A percentile compares a stretch with the other conserved stretches of the same genome.
Evolutionary conservation across 2,797 vertebrate species (phyloP).

Genomic region (Mastacembelus armatus): DNA sequence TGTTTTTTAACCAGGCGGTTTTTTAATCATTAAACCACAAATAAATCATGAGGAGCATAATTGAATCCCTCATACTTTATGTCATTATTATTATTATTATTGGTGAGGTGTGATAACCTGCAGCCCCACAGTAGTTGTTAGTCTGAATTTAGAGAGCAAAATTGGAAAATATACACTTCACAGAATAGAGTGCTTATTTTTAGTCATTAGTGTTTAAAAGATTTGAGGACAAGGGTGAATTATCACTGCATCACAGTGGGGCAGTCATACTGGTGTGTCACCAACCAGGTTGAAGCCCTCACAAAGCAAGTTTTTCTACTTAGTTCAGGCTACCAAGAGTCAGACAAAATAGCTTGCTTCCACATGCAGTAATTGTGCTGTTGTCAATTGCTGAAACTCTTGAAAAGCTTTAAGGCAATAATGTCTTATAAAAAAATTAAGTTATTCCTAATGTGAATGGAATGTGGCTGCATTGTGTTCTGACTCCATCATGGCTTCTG

Average conservation of each 20-base stretch:
- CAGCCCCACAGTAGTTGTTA: slow-evolving; percentile 50
- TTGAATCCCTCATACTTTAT: slow-evolving; percentile 59
- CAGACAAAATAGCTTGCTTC: background rate
- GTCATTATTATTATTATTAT: slow-evolving; percentile 70
- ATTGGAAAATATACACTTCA: slow-evolving; percentile 53
- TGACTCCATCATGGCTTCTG: background rate
- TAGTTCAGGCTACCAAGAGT: background rate
- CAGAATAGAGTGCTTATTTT: slow-evolving; percentile 58
- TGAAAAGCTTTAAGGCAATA: background rate
- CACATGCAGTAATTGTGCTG: background rate
- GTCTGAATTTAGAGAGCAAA: slow-evolving; percentile 54
- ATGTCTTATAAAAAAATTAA: background rate
- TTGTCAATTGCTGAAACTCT: background rate
- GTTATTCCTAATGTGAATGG: background rate
- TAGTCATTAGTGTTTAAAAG: slow-evolving; percentile 19
- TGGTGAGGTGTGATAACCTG: slow-evolving; percentile 60
- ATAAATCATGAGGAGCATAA: slow-evolving; percentile 68
- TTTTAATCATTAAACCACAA: slow-evolving; percentile 57
- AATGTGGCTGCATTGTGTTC: background rate
- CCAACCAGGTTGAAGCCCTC: background rate
- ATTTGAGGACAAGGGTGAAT: slow-evolving; percentile 21
- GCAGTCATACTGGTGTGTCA: too few species aligned
- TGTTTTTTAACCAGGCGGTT: slow-evolving; percentile 48
- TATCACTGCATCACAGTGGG: slow-evolving; percentile 9
- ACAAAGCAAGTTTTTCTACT: background rate